Evolutionary conservation across 2,113 vertebrate genomes (phyloP).

Genomic region (Tonatia bakeri): DNA sequence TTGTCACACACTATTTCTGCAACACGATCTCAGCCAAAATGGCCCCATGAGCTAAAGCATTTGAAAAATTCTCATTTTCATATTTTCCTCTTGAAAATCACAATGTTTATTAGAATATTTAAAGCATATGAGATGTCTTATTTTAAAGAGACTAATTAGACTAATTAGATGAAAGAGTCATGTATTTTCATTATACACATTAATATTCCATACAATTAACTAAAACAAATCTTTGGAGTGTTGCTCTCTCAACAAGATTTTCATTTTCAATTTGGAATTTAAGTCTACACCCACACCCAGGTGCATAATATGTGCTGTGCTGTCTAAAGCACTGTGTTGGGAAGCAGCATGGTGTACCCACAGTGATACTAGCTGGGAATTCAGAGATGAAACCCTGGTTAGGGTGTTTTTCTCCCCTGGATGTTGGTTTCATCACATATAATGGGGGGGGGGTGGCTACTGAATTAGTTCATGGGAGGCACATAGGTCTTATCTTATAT

Average conservation of each 20-base stretch:
- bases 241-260: background rate
- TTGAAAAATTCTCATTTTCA: background rate
- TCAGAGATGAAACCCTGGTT: background rate
- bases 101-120: background rate
- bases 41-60: background rate
- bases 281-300: background rate
- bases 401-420: background rate
- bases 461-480: background rate
- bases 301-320: background rate
- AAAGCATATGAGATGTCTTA: background rate
- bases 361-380: background rate
- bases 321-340: no score
- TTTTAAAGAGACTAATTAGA: background rate
- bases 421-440: background rate
- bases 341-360: background rate
- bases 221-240: background rate
- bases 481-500: background rate
- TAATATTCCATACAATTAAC: background rate
- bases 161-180: background rate
- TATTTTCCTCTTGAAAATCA: background rate
- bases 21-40: background rate
- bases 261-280: conserved; percentile 3
- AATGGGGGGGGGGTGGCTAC: no score
- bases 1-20: background rate
- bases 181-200: background rate